These are phyloP conservation scores for Saccopteryx bilineata DNA, from an alignment of 2,113 vertebrate species.

Conservation along the genomic window DNA sequence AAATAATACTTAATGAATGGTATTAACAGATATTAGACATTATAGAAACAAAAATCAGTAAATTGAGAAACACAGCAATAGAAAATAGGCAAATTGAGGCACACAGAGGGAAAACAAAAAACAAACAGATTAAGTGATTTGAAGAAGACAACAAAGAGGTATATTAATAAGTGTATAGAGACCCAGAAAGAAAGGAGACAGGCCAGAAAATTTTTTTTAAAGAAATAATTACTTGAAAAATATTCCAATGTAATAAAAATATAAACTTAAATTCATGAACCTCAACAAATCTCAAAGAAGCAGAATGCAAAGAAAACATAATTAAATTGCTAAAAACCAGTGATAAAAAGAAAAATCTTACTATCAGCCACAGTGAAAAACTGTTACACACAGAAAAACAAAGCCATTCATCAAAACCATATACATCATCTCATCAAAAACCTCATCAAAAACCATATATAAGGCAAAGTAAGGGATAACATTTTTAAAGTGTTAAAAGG, in stretches of 20 bases:
- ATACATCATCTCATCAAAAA: neutral
- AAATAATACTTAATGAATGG: neutral
- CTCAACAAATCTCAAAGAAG: neutral
- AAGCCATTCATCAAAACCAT: neutral
- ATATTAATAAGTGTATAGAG: neutral
- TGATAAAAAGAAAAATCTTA: neutral
- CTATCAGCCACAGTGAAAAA: neutral
- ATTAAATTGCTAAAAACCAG: neutral
- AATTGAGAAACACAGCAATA: neutral
- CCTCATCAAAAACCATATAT: neutral
- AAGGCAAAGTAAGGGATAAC: neutral
- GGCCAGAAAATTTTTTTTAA: neutral
- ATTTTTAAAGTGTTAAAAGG: neutral
- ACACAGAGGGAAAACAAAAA: neutral
- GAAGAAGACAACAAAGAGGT: neutral
- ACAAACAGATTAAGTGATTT: neutral
- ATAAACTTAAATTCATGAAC: neutral
- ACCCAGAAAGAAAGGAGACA: neutral
- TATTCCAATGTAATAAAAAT: conserved; percentile 29
- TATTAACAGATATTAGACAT: neutral
- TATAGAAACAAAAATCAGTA: neutral
- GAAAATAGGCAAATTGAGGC: neutral
- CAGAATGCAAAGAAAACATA: neutral
- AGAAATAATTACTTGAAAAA: neutral
- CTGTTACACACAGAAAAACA: neutral